Conservation (phyloP, 2,113 vertebrate species). For the Nycticryphes semicollaris region DNA sequence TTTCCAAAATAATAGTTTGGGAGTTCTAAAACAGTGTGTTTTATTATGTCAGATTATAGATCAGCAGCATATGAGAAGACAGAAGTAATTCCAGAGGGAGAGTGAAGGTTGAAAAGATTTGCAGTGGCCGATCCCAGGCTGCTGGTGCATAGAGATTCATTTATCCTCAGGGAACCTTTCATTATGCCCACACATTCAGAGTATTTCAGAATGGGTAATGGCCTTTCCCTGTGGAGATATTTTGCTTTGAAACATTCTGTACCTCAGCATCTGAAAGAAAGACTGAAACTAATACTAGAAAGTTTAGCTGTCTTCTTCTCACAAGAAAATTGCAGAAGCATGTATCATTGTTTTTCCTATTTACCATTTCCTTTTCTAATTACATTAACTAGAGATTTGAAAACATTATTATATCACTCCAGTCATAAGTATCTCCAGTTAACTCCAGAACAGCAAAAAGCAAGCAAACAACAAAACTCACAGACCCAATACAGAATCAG, state of each 20-base stretch:
- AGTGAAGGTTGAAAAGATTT: constrained; percentile 19
- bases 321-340: constrained; percentile 39
- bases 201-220: neutral
- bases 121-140: neutral
- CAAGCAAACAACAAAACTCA: neutral
- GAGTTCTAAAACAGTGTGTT: neutral
- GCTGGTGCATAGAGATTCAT: constrained; percentile 11
- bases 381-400: neutral
- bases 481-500: neutral
- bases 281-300: constrained; percentile 16
- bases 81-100: neutral
- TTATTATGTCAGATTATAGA: neutral
- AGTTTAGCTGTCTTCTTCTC: constrained; percentile 25
- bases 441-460: neutral
- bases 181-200: neutral
- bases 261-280: constrained; percentile 24
- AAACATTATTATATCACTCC: neutral
- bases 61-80: neutral
- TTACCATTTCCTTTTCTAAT: constrained; percentile 30
- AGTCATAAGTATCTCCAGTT: neutral
- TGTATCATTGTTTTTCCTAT: neutral
- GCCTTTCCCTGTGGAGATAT: neutral
- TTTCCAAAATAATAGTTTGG: neutral
- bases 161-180: constrained; percentile 37
- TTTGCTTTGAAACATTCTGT: constrained; percentile 31